Evolutionary conservation across 53 echinoderm and acorn worm species (phyloP).

Genomic region (Temnopleurus reevesii): DNA sequence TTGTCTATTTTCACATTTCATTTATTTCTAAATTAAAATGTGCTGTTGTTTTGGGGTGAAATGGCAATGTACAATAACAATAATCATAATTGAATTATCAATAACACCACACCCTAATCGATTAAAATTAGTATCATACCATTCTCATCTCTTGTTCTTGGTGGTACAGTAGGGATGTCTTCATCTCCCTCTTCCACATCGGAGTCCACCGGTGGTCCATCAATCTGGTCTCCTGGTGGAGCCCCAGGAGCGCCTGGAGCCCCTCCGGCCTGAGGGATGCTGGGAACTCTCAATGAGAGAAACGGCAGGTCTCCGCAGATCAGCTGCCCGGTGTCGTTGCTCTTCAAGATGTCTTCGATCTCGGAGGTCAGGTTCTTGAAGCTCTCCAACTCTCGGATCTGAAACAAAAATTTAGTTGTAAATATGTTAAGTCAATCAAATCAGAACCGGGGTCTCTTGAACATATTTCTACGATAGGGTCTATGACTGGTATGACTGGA

Average conservation of each 20-base stretch:
- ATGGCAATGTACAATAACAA: too few species aligned
- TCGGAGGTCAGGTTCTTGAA: constrained; percentile 60
- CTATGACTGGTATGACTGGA: too few species aligned
- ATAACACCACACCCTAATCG: too few species aligned
- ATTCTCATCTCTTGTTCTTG: neutral
- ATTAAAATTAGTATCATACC: too few species aligned
- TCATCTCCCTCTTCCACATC: neutral
- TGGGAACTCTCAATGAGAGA: neutral
- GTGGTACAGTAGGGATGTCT: neutral
- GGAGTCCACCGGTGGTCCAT: neutral
- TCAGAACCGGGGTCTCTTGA: too few species aligned
- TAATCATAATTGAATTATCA: too few species aligned
- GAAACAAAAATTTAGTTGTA: neutral
- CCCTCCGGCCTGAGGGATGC: neutral
- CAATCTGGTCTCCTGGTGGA: neutral
- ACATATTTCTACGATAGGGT: too few species aligned
- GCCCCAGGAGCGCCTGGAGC: neutral
- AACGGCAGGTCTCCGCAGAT: constrained; percentile 70
- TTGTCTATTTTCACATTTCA: too few species aligned
- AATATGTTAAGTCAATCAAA: too few species aligned
- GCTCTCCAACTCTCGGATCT: constrained; percentile 79
- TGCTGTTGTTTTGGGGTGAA: too few species aligned
- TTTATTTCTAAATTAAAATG: too few species aligned
- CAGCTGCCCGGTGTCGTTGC: constrained; percentile 60
- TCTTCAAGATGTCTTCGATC: constrained; percentile 34